Percentiles rank a stretch among this genome's conserved stretches.
Evolutionary conservation across 2,888 invertebrate genomes (phyloP).

Genomic region (Corythucha ciliata): DNA sequence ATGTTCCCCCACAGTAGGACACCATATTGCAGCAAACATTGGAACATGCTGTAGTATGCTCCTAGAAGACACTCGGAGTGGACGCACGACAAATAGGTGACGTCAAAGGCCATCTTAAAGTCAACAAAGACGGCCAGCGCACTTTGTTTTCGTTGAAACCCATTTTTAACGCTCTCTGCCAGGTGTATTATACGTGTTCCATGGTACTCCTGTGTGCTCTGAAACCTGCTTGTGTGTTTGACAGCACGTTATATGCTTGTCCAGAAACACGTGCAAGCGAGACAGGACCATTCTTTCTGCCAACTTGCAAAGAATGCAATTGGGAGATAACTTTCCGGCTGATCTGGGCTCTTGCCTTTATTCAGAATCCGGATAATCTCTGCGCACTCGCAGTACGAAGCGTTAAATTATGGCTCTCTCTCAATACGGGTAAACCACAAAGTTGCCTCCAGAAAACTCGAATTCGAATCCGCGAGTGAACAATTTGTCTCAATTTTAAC

Average conservation of each 20-base stretch:
- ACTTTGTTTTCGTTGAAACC: too few species aligned
- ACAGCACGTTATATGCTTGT: background rate
- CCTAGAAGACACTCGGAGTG: too few species aligned
- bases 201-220: background rate
- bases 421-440: too few species aligned
- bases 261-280: background rate
- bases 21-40: too few species aligned
- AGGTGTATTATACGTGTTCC: background rate
- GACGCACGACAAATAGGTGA: too few species aligned
- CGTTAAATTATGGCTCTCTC: too few species aligned
- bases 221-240: background rate
- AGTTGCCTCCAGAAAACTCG: too few species aligned
- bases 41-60: too few species aligned
- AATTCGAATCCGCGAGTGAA: too few species aligned
- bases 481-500: too few species aligned
- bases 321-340: background rate
- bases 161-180: background rate
- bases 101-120: background rate
- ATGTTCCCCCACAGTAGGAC: too few species aligned
- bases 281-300: background rate
- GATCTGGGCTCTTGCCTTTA: background rate
- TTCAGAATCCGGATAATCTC: constrained; percentile 1
- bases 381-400: too few species aligned
- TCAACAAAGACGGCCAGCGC: constrained; percentile 1
- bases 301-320: constrained; percentile 1